Percentiles rank a stretch among this genome's conserved stretches.
Conservation (phyloP, 2,797 vertebrate genomes). For the Limosa lapponica region DNA sequence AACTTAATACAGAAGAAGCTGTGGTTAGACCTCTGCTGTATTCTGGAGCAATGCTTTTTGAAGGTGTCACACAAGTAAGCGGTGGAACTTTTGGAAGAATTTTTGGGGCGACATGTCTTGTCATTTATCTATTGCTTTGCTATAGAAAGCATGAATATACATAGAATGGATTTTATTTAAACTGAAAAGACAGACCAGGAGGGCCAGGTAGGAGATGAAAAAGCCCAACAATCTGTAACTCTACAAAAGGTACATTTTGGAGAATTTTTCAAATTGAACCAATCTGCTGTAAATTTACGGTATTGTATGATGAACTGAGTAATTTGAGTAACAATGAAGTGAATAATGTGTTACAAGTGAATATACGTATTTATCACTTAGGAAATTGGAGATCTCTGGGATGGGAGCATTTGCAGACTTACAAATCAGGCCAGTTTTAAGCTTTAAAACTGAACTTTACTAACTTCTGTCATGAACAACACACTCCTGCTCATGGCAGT, state of each 20-base stretch:
- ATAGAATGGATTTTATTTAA: background rate
- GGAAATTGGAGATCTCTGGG: background rate
- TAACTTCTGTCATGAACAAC: background rate
- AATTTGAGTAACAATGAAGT: background rate
- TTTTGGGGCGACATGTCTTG: background rate
- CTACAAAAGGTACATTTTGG: background rate
- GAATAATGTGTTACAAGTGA: background rate
- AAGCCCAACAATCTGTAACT: background rate
- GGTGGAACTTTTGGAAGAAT: background rate
- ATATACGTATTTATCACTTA: background rate
- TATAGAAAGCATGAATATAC: background rate
- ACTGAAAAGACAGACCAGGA: background rate
- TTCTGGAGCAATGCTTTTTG: background rate
- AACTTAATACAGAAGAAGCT: background rate
- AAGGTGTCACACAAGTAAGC: background rate
- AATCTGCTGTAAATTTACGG: background rate
- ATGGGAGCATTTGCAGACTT: background rate
- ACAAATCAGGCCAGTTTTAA: background rate
- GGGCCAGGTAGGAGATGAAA: background rate
- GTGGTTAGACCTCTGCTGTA: background rate
- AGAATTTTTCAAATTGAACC: background rate
- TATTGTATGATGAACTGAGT: background rate
- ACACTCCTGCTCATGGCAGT: background rate
- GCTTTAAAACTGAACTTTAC: background rate
- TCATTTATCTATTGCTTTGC: background rate